Percentiles rank a stretch among this genome's conserved stretches.
Evolutionary conservation across 2,113 vertebrate genomes (phyloP).

Genomic region (rat (Rattus norvegicus)): DNA sequence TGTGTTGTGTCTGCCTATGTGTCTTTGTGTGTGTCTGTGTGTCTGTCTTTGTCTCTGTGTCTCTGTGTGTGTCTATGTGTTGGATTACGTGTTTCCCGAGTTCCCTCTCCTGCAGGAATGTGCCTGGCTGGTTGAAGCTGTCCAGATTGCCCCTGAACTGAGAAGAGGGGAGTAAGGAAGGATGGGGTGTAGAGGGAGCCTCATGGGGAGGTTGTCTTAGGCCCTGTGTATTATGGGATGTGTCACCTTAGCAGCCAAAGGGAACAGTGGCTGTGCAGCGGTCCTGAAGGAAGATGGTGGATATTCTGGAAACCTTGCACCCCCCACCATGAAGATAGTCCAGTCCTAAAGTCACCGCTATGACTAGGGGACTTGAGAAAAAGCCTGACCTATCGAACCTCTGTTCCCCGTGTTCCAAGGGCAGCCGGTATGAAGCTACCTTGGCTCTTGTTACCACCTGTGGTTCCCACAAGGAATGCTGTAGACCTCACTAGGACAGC

Average conservation of each 20-base stretch:
- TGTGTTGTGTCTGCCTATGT: neutral
- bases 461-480: neutral
- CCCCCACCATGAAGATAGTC: accelerated
- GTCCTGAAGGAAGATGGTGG: accelerated
- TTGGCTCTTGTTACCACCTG: neutral
- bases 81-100: too few relatives aligned
- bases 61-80: neutral
- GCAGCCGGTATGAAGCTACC: neutral
- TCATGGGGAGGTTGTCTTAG: neutral
- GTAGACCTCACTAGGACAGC: neutral
- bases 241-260: neutral
- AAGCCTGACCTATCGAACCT: neutral
- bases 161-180: neutral
- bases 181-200: neutral
- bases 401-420: too few relatives aligned
- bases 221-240: neutral
- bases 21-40: neutral
- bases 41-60: neutral
- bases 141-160: neutral
- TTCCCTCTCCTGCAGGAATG: neutral
- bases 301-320: neutral
- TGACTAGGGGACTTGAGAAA: neutral
- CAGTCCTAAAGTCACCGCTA: neutral
- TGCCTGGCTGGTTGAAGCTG: neutral
- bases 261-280: neutral